Evolutionary conservation across 2,888 invertebrate species (phyloP).

Genomic region (Aporophyla lueneburgensis): DNA sequence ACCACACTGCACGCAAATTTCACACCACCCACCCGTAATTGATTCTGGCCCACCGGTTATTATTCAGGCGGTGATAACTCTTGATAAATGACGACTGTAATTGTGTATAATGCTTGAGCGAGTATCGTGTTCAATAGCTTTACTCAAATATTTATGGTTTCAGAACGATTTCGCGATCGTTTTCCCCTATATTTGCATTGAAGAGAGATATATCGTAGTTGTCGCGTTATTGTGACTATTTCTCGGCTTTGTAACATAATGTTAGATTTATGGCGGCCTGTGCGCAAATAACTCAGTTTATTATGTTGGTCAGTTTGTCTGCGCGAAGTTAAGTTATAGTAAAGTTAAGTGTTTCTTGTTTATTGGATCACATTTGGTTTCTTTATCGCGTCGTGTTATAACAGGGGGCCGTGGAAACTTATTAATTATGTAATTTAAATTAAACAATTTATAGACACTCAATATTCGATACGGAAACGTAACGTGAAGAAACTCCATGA

Average conservation of each 20-base stretch:
- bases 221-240: conserved; percentile 59
- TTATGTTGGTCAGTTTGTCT: conserved; percentile 58
- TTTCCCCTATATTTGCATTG: conserved; percentile 69
- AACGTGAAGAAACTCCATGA: background rate
- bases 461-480: background rate
- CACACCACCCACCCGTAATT: conserved; percentile 65
- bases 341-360: conserved; percentile 50
- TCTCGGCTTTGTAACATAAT: conserved; percentile 62
- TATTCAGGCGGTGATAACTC: conserved; percentile 79
- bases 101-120: conserved; percentile 74
- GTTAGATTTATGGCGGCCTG: conserved; percentile 52
- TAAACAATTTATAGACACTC: background rate
- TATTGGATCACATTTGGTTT: conserved; percentile 41
- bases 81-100: conserved; percentile 78
- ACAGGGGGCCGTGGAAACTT: background rate
- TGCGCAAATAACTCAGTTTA: conserved; percentile 52
- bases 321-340: conserved; percentile 38
- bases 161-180: conserved; percentile 57
- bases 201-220: conserved; percentile 61
- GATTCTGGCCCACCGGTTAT: conserved; percentile 70
- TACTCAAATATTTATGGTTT: conserved; percentile 66
- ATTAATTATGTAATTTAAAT: background rate
- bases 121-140: conserved; percentile 60
- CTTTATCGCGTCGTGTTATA: conserved; percentile 1
- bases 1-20: conserved; percentile 69